Evolutionary conservation across 2,888 invertebrate genomes (phyloP), one percentile per base, ranked within the genome.

Genomic region (Volucella zonaria): DNA sequence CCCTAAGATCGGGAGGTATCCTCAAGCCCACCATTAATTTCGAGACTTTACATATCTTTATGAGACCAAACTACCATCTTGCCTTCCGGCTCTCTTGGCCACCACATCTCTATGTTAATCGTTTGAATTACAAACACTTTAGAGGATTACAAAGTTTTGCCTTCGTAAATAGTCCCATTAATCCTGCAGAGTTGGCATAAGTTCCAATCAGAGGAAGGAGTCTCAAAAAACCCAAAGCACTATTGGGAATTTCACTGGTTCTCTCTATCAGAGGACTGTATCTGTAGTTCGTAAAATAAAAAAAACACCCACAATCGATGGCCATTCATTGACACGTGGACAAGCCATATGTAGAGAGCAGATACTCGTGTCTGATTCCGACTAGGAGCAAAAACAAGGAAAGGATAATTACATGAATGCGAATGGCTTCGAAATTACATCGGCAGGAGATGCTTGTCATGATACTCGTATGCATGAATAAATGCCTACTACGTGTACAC

Each of bases 121-220:
- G 49, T 40, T 51, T 3, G 15, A 64, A 64, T 64, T 43, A 47
- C 47, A 64, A 49, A 51, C 64, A 49, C 64, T 64, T 62, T 31
- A 2, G 38, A 62, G 47, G 11, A 18, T 45, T 45, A 23, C 61
- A 38, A 62, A 62, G 47, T 62, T 62, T 62, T 18, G 43, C 23
- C 3, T 43, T 1, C 12, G 40, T 43, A 56, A 15, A 49, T 14
- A 49, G 23, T 45, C 23, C 31, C 31, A n/a, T 23, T 10, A n/a
- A 2, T n/a, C 45, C 12, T 12, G n/a, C n/a, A 15, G 49, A 64
- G 49, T 49, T 64, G 23, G 49, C 49, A 64, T 64, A 49, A 47
- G 10, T 12, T 54, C 23, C 54, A 3, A 11, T 52, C 23, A 1
- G 14, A 14, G 49, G 3, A 14, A 49, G n/a, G 12, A 49, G 6